Evolutionary conservation across 1,140 invertebrate species (phyloP).

Genomic region (Drosophila insularis): DNA sequence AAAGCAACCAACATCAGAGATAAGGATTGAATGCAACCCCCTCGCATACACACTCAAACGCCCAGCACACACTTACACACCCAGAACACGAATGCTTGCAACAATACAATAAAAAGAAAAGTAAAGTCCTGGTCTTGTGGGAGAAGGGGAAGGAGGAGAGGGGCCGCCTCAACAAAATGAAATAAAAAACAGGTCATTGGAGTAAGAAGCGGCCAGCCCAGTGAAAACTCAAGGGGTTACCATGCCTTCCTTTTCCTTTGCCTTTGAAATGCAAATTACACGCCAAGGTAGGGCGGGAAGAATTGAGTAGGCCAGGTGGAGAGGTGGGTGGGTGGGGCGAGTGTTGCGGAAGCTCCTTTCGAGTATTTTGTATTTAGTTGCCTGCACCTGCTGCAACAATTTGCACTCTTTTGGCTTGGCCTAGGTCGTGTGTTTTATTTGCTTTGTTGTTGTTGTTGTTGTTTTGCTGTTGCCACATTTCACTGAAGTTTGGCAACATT

Average conservation of each 20-base stretch:
- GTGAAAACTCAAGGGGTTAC: conserved; percentile 11
- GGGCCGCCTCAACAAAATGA: conserved; percentile 44
- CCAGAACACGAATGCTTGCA: conserved; percentile 11
- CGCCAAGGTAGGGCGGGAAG: conserved; percentile 13
- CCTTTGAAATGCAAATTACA: conserved; percentile 79
- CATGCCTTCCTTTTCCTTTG: conserved; percentile 26
- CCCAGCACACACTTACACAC: neutral
- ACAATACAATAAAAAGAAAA: conserved; percentile 56
- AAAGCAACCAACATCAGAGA: conserved; percentile 64
- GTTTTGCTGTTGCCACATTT: conserved; percentile 30
- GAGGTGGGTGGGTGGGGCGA: no score
- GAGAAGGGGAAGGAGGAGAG: conserved; percentile 13
- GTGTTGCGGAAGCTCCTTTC: conserved; percentile 61
- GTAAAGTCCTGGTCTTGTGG: conserved; percentile 17
- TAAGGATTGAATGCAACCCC: conserved; percentile 69
- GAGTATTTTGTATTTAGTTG: conserved; percentile 75
- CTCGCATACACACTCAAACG: neutral
- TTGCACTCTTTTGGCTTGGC: conserved; percentile 40
- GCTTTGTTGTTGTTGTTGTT: neutral
- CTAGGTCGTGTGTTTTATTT: conserved; percentile 40
- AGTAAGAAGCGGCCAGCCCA: conserved; percentile 57
- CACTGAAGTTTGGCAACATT: conserved; percentile 50
- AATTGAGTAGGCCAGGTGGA: no score
- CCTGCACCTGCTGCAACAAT: conserved; percentile 36
- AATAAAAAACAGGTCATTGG: conserved; percentile 78